Conservation (phyloP, 2,797 vertebrate species). For the Propithecus perrieri region DNA sequence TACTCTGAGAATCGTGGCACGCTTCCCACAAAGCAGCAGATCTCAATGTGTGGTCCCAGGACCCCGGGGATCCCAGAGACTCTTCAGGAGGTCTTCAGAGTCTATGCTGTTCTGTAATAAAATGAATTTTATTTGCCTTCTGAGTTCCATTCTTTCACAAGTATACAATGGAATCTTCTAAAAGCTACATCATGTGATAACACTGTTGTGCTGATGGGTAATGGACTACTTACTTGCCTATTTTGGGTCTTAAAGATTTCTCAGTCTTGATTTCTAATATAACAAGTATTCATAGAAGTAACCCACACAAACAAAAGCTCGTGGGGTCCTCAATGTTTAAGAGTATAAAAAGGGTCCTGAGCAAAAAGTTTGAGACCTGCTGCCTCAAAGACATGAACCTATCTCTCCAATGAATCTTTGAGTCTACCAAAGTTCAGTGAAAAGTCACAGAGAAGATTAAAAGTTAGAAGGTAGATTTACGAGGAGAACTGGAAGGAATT, state of each 20-base stretch:
- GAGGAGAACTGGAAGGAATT: neutral
- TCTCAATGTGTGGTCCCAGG: neutral
- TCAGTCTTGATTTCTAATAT: neutral
- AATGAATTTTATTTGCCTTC: neutral
- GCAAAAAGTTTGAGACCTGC: neutral
- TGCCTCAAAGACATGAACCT: neutral
- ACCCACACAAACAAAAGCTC: neutral
- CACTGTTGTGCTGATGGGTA: neutral
- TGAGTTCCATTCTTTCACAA: neutral
- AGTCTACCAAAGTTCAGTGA: neutral
- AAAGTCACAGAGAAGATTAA: constrained; percentile 47
- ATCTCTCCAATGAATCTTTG: neutral
- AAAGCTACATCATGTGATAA: neutral
- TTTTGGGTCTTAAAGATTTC: neutral
- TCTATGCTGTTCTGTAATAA: neutral
- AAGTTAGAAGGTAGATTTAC: constrained; percentile 44
- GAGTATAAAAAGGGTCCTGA: neutral
- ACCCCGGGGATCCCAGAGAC: neutral
- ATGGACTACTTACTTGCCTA: neutral
- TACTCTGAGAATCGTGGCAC: neutral
- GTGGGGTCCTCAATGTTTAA: neutral
- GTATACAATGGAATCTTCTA: neutral
- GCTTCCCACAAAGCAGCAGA: neutral
- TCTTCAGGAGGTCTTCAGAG: neutral
- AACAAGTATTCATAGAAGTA: neutral